Evolutionary conservation across 1,140 invertebrate species (phyloP), one percentile per base, ranked within the genome.

Genomic region (Calycopis cecrops): DNA sequence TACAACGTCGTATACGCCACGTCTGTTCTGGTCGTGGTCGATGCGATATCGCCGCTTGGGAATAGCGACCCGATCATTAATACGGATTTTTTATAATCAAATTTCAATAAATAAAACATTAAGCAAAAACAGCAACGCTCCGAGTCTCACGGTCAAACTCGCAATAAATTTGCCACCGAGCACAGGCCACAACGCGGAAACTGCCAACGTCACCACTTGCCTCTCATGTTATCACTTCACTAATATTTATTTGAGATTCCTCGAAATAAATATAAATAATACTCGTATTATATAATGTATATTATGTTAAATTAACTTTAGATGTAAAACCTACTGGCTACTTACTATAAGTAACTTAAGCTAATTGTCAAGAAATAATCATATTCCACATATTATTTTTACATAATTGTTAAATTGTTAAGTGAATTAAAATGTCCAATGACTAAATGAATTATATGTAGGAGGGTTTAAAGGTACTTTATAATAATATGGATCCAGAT

Each of bases 51-150:
- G 40, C 16, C 40, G 40, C 14, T 44, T 16, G 14, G 14, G 40
- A 16, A 16, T 14, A 40, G 38, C 38, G 38, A 40, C 17, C 6
- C 14, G 9, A 63, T 60, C 67, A 75, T 78, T 73, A 71, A 73
- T 57, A 77, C 71, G 34, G 67, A 69, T 76, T 61, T 84, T 81
- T 79, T 79, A 74, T 73, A 74, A 78, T 76, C 59, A 83, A 76
- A 85, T 85, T 86, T 84, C 80, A 76, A 84, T 84, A 84, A 81
- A 86, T 84, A 83, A 76, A 71, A 71, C 78, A 80, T 85, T 80
- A 86, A 69, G 74, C 72, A 82, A 84, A 85, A 84, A 83, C 68
- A 71, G 80, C 72, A 67, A 82, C 78, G 80, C 72, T 81, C 80
- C 65, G 73, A 66, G 60, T 82, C 81, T 86, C 83, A 86, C 75